Evolutionary conservation across 2,797 vertebrate species (phyloP).

Genomic region (Coilia nasus): DNA sequence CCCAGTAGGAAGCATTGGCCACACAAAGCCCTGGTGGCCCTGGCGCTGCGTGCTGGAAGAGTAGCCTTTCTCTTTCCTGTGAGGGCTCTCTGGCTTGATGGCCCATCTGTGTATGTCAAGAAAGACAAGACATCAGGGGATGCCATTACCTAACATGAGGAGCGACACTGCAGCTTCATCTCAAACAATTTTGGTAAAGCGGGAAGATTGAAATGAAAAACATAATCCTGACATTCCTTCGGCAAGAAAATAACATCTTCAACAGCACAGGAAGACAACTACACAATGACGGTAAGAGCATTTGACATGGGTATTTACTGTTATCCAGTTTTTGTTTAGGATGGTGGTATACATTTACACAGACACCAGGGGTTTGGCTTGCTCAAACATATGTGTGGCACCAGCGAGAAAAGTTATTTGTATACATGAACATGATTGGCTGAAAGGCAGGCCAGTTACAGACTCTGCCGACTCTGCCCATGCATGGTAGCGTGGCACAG

Average conservation of each 20-base stretch:
- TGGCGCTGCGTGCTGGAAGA: background rate
- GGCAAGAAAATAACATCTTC: too few relatives aligned
- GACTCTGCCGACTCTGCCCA: background rate
- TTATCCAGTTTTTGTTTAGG: background rate
- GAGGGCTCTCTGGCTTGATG: background rate
- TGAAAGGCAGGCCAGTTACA: background rate
- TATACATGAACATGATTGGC: background rate
- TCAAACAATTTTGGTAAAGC: background rate
- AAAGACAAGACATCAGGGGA: background rate
- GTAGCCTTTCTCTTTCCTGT: background rate
- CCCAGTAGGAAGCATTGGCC: background rate
- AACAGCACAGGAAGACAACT: too few relatives aligned
- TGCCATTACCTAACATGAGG: background rate
- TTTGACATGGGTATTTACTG: background rate
- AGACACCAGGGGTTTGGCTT: background rate
- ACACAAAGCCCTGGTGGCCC: background rate
- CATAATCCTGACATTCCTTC: too few relatives aligned
- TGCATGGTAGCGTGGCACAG: background rate
- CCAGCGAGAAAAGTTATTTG: background rate
- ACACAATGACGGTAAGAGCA: too few relatives aligned
- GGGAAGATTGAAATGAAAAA: too few relatives aligned
- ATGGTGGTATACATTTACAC: background rate
- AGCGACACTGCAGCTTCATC: background rate
- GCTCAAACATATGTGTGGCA: background rate
- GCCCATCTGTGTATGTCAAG: background rate